Evolutionary conservation across 2,888 invertebrate genomes (phyloP), one percentile per base, ranked within the genome.

Genomic region (Hemistola chrysoprasaria): DNA sequence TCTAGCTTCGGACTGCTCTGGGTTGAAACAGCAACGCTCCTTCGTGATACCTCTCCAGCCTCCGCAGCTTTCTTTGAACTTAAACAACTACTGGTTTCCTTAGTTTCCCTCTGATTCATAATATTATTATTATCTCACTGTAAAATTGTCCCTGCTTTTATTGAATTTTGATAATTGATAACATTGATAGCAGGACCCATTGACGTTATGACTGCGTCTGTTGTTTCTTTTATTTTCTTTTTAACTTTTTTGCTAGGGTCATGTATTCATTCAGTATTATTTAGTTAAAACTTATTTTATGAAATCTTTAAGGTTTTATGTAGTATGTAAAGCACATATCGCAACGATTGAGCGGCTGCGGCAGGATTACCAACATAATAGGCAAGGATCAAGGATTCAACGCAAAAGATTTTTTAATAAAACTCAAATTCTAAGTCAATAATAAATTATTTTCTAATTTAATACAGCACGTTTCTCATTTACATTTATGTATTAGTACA

Each of bases 381-480:
- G n/a, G n/a, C n/a, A n/a, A n/a, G n/a, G n/a, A n/a, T n/a, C n/a
- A n/a, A n/a, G n/a, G n/a, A n/a, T 29, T 8, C 6, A 8, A 29
- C 5, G 1, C 8, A 26, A 10, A 20, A n/a, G 11, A 22, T 37
- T 48, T 56, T 46, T 36, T 55, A 74, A 61, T 71, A 50, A 72
- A 75, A 72, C 59, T 53, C 54, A 26, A 60, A 58, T 64, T 47
- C 51, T 65, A 53, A 62, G 58, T 63, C 62, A 63, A 56, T 68
- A 63, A 56, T 68, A 62, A 71, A 66, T 72, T 82, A 77, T 71
- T 78, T 40, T 22, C 51, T 55, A 51, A 40, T 84, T 84, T 86
- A 86, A 80, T 86, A 84, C 80, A 83, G 62, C 77, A 78, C 74
- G 71, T 74, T 75, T 69, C 80, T 71, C 66, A 82, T 78, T 77